Evolutionary conservation across 37 sponge, comb jelly and placozoan species (phyloP), one percentile per base, ranked within the genome.

Genomic region (Agelas oroides): DNA sequence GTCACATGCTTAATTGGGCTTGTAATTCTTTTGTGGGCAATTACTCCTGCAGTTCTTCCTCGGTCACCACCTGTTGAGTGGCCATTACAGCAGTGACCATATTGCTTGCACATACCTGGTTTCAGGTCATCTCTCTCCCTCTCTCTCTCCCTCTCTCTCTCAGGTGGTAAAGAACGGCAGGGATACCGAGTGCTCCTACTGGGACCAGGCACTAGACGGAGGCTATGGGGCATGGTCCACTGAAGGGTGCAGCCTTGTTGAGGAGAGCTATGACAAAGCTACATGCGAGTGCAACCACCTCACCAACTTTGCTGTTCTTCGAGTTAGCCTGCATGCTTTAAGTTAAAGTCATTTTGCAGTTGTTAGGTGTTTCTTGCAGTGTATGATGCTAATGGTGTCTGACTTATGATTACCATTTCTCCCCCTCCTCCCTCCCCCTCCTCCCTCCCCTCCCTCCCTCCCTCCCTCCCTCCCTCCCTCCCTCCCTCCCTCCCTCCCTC

Each of bases 221-320:
- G 63, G 77, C 39, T 77, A 76, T 59, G 88, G 88, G 27, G 88
- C 46, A 11, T 88, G 88, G 88, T 88, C 88, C 2, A 32, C 38
- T 65, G 77, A 82, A 1, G 88, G 88, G 19, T 82, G 82, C 72
- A 23, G 46, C 6, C 60, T 61, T 1, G 15, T 71, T 40, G 0
- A 53, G 40, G 82, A 82, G 18, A 35, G 1, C 12, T 40, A 32
- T 27, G 72, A 59, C 18, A 35, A 32, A 17, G 67, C 63, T 17
- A 71, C 58, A 5, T 87, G 87, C 63, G 12, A 61, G 19, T 87
- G 87, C 41, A 58, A 71, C 34, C 87, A 87, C 63, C 74, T 87
- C 35, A 87, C 87, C 0, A 73, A 31, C 55, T 87, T 87, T 54
- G 62, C 65, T 23, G 31, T 79, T 31, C 11, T 87, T 63, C 36